These are phyloP conservation scores for Sinocyclocheilus anophthalmus DNA, from an alignment of 2,113 vertebrate genomes.

Conservation along the genomic window DNA sequence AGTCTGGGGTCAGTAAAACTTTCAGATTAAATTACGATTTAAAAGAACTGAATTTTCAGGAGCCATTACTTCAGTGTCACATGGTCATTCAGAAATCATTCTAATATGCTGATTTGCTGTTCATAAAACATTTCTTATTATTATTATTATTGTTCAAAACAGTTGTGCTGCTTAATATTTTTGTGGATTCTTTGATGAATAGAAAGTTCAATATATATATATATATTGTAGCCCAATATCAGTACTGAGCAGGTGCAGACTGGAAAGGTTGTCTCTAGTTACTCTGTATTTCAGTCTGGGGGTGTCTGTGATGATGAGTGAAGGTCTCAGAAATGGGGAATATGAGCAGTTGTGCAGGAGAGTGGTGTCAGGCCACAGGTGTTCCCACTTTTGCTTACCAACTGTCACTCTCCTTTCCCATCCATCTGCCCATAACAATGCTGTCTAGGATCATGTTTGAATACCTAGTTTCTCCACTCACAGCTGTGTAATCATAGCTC, in stretches of 20 bases:
- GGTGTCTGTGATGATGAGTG: conserved; percentile 20
- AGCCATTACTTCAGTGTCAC: too few species aligned
- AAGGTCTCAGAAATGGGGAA: conserved; percentile 17
- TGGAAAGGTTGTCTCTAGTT: conserved; percentile 22
- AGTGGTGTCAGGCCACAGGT: conserved; percentile 61
- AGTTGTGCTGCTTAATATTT: too few species aligned
- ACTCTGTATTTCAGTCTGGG: conserved; percentile 16
- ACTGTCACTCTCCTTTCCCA: conserved; percentile 29
- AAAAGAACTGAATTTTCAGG: too few species aligned
- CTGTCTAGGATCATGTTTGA: conserved; percentile 7
- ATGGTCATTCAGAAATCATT: too few species aligned
- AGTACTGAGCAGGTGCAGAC: conserved; percentile 22
- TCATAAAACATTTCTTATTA: too few species aligned
- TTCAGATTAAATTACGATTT: too few species aligned
- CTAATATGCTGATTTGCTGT: too few species aligned
- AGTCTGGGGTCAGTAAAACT: too few species aligned
- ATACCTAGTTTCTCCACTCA: conserved; percentile 29
- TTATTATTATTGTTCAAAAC: too few species aligned
- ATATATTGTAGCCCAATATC: neutral
- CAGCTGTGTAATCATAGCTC: conserved; percentile 35
- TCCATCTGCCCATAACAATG: conserved; percentile 38
- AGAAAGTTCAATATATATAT: too few species aligned
- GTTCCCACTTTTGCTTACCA: conserved; percentile 49
- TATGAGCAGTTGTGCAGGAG: conserved; percentile 24
- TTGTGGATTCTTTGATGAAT: too few species aligned